Evolutionary conservation across 1,140 invertebrate species (phyloP).

Genomic region (Teleogryllus occipitalis): DNA sequence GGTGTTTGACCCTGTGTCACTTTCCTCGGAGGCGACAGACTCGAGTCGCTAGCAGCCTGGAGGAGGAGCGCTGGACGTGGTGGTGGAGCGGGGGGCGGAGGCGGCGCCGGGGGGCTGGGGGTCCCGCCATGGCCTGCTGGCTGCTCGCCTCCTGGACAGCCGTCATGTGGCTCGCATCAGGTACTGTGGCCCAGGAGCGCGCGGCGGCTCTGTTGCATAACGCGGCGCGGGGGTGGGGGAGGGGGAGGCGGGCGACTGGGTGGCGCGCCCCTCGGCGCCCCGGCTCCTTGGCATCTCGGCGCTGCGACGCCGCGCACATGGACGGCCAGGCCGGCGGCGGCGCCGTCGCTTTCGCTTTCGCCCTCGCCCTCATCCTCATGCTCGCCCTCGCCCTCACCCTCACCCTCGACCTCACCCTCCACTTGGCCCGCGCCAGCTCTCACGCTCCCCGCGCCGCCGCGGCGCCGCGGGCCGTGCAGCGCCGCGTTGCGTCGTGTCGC

Average conservation of each 20-base stretch:
- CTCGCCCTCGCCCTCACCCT: no score
- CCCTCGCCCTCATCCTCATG: no score
- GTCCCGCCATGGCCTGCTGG: conserved; percentile 21
- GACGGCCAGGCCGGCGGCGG: no score
- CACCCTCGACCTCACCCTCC: no score
- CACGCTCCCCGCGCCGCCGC: no score
- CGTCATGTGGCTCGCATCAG: conserved; percentile 15
- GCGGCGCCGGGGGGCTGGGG: conserved; percentile 15
- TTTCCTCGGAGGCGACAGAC: neutral
- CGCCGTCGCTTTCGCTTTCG: no score
- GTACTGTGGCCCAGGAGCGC: neutral
- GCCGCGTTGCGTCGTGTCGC: neutral
- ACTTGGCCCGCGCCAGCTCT: no score
- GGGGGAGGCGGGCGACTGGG: neutral
- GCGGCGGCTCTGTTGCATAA: no score
- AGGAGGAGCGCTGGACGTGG: conserved; percentile 11
- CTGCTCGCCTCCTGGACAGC: conserved; percentile 20
- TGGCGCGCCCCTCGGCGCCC: no score
- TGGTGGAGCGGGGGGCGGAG: conserved; percentile 16
- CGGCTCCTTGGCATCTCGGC: no score
- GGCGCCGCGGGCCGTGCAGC: no score
- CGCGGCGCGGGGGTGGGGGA: neutral
- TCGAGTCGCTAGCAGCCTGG: conserved; percentile 12
- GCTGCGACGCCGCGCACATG: no score
- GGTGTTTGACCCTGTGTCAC: neutral